Conservation (phyloP, 2,797 vertebrate genomes). For the Thamnophis elegans region DNA sequence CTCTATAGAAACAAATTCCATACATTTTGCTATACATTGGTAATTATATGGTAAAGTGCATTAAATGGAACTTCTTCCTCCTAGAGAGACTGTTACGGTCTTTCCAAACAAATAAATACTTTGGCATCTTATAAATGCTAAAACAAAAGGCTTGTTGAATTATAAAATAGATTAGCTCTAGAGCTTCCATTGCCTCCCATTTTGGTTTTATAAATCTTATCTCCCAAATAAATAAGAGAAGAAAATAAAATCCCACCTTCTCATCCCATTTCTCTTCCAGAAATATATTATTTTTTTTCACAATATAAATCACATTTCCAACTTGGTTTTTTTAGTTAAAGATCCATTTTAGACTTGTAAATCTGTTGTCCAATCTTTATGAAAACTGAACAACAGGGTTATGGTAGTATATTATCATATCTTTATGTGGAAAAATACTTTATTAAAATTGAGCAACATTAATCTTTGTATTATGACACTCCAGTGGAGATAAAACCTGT, state of each 20-base stretch:
- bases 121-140: background rate
- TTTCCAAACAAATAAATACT: background rate
- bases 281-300: background rate
- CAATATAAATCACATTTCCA: background rate
- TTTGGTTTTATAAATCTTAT: background rate
- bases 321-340: constrained; percentile 42
- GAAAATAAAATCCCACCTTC: background rate
- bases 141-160: background rate
- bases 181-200: background rate
- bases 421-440: constrained; percentile 57
- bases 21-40: background rate
- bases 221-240: background rate
- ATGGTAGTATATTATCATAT: constrained; percentile 44
- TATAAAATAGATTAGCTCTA: background rate
- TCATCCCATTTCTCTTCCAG: background rate
- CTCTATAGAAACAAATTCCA: background rate
- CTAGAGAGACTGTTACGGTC: background rate
- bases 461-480: constrained; percentile 63
- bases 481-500: constrained; percentile 56
- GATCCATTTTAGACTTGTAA: constrained; percentile 37
- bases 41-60: background rate
- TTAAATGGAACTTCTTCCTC: background rate
- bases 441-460: constrained; percentile 51
- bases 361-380: constrained; percentile 55
- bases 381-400: constrained; percentile 53